Evolutionary conservation across 2,797 vertebrate species (phyloP).

Genomic region (Botia almorhae): DNA sequence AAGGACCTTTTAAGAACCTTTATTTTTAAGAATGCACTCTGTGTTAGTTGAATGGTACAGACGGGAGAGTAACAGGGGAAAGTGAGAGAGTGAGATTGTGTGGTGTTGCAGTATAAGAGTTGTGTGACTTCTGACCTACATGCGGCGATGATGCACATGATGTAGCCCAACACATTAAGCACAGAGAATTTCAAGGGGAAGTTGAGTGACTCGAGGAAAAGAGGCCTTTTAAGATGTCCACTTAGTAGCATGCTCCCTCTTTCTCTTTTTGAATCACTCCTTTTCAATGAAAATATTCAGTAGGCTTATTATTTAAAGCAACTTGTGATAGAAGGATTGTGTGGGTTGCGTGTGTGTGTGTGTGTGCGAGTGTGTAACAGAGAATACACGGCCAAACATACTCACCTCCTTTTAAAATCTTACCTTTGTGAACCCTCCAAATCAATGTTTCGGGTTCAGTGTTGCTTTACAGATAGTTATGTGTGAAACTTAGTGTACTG

Average conservation of each 20-base stretch:
- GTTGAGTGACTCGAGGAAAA: not conserved
- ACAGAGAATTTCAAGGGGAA: not conserved
- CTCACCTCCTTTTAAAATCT: not conserved
- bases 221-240: not conserved
- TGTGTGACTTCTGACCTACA: conserved; percentile 22
- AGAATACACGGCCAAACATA: not conserved
- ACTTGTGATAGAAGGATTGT: no score
- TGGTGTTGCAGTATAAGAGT: not conserved
- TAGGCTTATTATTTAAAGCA: conserved; percentile 41
- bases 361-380: not conserved
- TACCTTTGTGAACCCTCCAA: not conserved
- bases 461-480: no score
- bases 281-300: conserved; percentile 55
- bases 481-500: no score
- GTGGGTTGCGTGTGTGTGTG: not conserved
- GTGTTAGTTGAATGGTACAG: conserved; percentile 18
- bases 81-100: conserved; percentile 6
- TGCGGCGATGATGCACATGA: conserved; percentile 18
- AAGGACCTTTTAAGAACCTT: no score
- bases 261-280: conserved; percentile 57
- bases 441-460: not conserved
- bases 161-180: not conserved
- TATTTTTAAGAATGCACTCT: not conserved
- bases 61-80: not conserved
- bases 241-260: conserved; percentile 6